Percentiles rank a stretch among this genome's conserved stretches.
These are phyloP conservation scores for Eilema griseolum DNA, from an alignment of 2,888 invertebrate species.

Conservation along the genomic window DNA sequence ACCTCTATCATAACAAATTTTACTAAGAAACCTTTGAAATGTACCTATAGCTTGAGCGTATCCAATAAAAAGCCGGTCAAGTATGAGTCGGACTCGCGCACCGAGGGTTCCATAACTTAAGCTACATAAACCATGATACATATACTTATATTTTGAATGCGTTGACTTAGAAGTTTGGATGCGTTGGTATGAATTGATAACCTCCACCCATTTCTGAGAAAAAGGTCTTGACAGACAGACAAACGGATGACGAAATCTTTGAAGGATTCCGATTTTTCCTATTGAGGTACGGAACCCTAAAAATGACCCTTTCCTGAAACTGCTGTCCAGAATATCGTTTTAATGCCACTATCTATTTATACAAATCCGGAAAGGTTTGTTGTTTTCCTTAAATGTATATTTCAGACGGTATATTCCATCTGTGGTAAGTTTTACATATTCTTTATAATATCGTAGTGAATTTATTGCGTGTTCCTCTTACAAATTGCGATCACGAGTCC, in stretches of 20 bases:
- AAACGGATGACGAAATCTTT: too few species aligned
- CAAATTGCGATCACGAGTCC: constrained; percentile 54
- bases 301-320: not conserved
- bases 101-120: too few species aligned
- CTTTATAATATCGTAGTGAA: constrained; percentile 37
- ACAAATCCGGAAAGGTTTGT: not conserved
- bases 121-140: too few species aligned
- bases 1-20: not conserved
- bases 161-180: too few species aligned
- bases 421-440: constrained; percentile 26
- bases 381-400: not conserved
- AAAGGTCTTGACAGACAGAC: too few species aligned
- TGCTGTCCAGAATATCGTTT: not conserved
- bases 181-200: too few species aligned
- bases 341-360: constrained; percentile 1
- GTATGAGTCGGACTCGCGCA: too few species aligned
- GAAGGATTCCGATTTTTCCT: too few species aligned
- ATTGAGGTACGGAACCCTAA: too few species aligned
- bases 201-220: too few species aligned
- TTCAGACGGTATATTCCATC: constrained; percentile 6
- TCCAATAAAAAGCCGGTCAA: not conserved
- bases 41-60: not conserved
- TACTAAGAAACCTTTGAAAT: not conserved
- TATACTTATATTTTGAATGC: too few species aligned
- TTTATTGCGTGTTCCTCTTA: constrained; percentile 40